Conservation (phyloP, 2,113 vertebrate genomes). For the Malurus elegans region DNA sequence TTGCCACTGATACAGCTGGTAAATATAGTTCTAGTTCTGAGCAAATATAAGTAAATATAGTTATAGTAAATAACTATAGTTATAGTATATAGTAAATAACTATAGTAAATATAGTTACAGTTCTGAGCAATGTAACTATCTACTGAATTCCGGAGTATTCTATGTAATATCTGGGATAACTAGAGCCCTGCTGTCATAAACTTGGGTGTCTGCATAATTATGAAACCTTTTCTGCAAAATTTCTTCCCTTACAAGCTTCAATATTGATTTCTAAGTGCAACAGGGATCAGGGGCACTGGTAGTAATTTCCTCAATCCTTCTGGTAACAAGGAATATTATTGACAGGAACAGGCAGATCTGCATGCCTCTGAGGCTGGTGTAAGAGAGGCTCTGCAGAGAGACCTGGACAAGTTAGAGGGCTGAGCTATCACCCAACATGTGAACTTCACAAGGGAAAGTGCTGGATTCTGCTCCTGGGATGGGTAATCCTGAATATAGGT, state of each 20-base stretch:
- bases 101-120: too few species aligned
- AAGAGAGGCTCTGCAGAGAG: neutral
- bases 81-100: too few species aligned
- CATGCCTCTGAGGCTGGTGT: neutral
- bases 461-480: neutral
- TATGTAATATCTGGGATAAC: neutral
- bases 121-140: neutral
- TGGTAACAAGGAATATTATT: neutral
- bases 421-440: neutral
- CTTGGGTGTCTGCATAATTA: neutral
- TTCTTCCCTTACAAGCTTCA: neutral
- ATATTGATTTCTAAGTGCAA: neutral
- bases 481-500: fast-evolving
- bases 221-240: neutral
- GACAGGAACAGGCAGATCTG: neutral
- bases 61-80: too few species aligned
- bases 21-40: too few species aligned
- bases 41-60: too few species aligned
- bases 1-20: neutral
- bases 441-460: neutral
- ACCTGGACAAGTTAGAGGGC: neutral
- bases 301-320: neutral
- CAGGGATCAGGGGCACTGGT: neutral
- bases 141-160: neutral
- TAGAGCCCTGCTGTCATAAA: neutral